phyloP scores from a whole-genome alignment of 1,140 invertebrate genomes.

The Nebria ingens region DNA sequence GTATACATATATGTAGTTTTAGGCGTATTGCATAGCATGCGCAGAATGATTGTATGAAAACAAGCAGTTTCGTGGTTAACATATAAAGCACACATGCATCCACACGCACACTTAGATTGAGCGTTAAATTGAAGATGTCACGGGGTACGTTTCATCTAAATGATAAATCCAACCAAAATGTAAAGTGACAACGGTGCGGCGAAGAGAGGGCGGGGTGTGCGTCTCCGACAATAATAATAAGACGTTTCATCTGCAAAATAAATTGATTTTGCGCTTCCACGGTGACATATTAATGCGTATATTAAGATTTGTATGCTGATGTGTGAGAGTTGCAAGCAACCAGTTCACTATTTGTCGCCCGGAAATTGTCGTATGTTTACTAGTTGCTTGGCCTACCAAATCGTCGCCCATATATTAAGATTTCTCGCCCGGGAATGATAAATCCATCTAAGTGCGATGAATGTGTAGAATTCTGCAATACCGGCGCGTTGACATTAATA shows the following conservation, averaged over 20 bases:
- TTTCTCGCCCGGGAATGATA: too few relatives aligned
- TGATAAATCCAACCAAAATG: constrained; percentile 29
- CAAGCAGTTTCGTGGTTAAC: too few relatives aligned
- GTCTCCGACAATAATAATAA: constrained; percentile 31
- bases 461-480: too few relatives aligned
- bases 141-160: constrained; percentile 27
- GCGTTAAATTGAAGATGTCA: constrained; percentile 18
- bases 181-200: too few relatives aligned
- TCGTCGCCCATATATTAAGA: too few relatives aligned
- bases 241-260: constrained; percentile 31
- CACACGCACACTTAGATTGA: too few relatives aligned
- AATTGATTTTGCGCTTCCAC: constrained; percentile 33
- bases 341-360: neutral
- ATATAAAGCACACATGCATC: too few relatives aligned
- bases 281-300: constrained; percentile 35
- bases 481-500: constrained; percentile 25
- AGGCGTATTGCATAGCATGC: too few relatives aligned
- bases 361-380: neutral
- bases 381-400: neutral
- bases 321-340: constrained; percentile 12
- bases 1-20: too few relatives aligned
- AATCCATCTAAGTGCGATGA: too few relatives aligned
- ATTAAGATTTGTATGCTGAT: constrained; percentile 33
- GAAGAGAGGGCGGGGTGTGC: neutral
- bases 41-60: too few relatives aligned